Evolutionary conservation across 2,888 invertebrate genomes (phyloP).

Genomic region (Helicoverpa assulta): DNA sequence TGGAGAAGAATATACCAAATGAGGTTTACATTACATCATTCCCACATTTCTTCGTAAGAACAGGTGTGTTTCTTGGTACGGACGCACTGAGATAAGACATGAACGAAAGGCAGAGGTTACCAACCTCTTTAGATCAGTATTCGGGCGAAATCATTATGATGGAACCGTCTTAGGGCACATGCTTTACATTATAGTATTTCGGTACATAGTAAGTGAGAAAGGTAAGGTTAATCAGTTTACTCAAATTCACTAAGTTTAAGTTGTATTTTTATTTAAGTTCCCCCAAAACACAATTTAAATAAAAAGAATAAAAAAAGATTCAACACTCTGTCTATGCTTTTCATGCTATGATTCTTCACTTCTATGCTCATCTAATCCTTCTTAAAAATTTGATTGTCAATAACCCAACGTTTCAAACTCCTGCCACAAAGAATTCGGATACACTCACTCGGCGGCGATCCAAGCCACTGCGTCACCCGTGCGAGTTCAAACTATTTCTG

Average conservation of each 20-base stretch:
- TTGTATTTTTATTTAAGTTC: too few relatives aligned
- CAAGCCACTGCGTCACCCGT: conserved; percentile 33
- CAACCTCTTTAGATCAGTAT: background rate
- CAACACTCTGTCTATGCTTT: too few relatives aligned
- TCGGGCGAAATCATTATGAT: too few relatives aligned
- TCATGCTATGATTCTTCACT: too few relatives aligned
- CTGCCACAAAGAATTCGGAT: conserved; percentile 33
- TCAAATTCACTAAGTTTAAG: too few relatives aligned
- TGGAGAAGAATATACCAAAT: background rate
- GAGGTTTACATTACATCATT: conserved; percentile 18
- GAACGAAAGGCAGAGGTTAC: background rate
- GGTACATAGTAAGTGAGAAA: too few relatives aligned
- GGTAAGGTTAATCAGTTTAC: too few relatives aligned
- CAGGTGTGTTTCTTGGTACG: conserved; percentile 39
- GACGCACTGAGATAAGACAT: conserved; percentile 22
- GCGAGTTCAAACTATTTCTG: conserved; percentile 46
- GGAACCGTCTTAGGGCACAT: too few relatives aligned
- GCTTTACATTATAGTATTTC: too few relatives aligned
- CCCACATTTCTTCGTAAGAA: conserved; percentile 1
- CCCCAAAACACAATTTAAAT: too few relatives aligned
- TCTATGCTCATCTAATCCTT: too few relatives aligned
- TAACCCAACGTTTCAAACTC: background rate
- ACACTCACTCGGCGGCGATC: conserved; percentile 53
- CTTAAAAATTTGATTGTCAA: background rate
- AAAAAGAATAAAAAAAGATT: too few relatives aligned